A percentile compares a stretch with the other conserved stretches of the same genome.
Evolutionary conservation across 1,140 invertebrate species (phyloP).

Genomic region (Conopomorpha cramerella): DNA sequence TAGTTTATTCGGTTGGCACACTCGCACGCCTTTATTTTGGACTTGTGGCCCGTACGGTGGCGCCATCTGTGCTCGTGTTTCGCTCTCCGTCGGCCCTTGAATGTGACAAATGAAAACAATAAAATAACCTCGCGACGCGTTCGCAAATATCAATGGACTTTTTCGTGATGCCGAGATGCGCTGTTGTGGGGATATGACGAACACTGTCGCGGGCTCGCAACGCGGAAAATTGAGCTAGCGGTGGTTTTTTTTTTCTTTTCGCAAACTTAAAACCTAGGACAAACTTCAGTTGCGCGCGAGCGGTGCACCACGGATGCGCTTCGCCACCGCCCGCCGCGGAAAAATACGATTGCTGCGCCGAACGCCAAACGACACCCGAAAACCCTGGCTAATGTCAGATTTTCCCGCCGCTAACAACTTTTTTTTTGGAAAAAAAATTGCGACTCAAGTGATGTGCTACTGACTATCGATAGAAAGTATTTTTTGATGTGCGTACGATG

Average conservation of each 20-base stretch:
- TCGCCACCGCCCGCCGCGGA: constrained; percentile 17
- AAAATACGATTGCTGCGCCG: constrained; percentile 16
- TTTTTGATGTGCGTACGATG: constrained; percentile 14
- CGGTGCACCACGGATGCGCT: constrained; percentile 34
- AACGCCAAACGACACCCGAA: too few species aligned
- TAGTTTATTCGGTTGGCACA: constrained; percentile 40
- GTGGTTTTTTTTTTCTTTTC: constrained; percentile 43
- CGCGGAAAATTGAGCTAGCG: constrained; percentile 45
- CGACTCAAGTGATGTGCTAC: too few species aligned
- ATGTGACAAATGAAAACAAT: too few species aligned
- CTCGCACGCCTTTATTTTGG: constrained; percentile 13
- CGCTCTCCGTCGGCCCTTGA: too few species aligned
- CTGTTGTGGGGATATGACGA: constrained; percentile 3
- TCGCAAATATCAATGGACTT: too few species aligned
- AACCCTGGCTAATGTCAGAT: too few species aligned
- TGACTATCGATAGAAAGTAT: too few species aligned
- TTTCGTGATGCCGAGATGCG: background rate
- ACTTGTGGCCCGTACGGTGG: constrained; percentile 11
- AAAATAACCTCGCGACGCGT: constrained; percentile 33
- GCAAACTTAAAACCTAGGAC: constrained; percentile 50
- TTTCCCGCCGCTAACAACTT: too few species aligned
- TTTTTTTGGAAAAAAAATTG: too few species aligned
- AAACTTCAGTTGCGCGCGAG: constrained; percentile 52
- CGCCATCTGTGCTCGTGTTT: constrained; percentile 23
- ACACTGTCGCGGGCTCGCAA: constrained; percentile 20